Evolutionary conservation across 2,113 vertebrate genomes (phyloP).

Genomic region (Copsychus sechellarum): DNA sequence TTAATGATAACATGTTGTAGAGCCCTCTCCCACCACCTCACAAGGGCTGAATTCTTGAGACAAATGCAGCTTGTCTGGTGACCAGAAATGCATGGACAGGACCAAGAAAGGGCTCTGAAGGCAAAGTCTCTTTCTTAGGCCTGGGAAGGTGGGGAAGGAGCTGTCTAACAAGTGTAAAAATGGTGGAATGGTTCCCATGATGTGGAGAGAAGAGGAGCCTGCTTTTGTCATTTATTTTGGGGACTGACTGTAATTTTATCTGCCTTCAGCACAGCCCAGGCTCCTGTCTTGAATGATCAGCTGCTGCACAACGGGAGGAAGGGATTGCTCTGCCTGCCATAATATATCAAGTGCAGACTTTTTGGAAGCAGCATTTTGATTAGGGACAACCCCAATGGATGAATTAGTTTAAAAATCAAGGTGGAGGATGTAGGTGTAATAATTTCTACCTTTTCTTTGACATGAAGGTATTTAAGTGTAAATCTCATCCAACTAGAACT

Average conservation of each 20-base stretch:
- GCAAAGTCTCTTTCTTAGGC: background rate
- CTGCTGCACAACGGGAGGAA: background rate
- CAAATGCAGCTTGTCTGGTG: background rate
- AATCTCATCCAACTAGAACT: background rate
- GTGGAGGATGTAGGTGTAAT: background rate
- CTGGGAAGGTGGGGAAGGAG: background rate
- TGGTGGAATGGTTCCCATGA: background rate
- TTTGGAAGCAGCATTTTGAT: background rate
- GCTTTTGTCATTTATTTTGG: background rate
- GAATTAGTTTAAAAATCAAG: background rate
- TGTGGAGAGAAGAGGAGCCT: background rate
- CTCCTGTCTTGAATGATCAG: background rate
- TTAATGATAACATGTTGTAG: background rate
- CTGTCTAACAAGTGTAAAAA: accelerated
- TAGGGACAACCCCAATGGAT: background rate
- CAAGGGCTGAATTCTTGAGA: background rate
- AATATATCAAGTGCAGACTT: background rate
- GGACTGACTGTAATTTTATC: background rate
- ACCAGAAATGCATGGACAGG: background rate
- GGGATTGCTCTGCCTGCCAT: background rate
- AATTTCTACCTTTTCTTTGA: background rate
- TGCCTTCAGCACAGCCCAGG: background rate
- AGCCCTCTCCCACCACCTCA: no score
- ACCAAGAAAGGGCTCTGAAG: background rate
- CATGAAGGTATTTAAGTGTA: background rate